Evolutionary conservation across 2,797 vertebrate species (phyloP), one percentile per base, ranked within the genome.

Genomic region (Chaetodon trifasciatus): DNA sequence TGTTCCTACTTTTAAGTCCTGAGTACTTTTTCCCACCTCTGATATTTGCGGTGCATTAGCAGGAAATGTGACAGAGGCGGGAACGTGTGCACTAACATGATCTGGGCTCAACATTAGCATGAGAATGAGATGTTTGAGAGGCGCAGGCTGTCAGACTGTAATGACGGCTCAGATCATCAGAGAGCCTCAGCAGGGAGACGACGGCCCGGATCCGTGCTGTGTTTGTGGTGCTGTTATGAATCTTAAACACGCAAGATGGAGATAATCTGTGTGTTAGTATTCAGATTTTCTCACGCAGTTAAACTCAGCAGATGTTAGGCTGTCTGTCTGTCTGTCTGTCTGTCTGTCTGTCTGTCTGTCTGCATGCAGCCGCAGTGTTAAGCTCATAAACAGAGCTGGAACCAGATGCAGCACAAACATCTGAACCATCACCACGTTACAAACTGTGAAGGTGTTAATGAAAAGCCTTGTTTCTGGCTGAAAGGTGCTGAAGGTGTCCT

Each of bases 211-310:
- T 66, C 32, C 44, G 21, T 4, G 17, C 3, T 17, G 35, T 39
- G 74, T 78, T 70, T 55, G 17, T 16, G 47, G 32, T 13, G 67
- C 62, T 23, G 56, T 53, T 55, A 49, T 76, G 72, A 72, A 71
- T 72, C 39, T 79, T 68, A 85, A 85, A 74, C 58, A 78, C 70
- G 47, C 37, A 13, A 12, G 17, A 28, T 3, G 68, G 61, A 67
- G 55, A 46, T 67, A 52, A 78, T 81, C 60, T 61, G 50, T 64
- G 47, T 19, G 70, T 74, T 42, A 55, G 46, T 4, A 19, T 53
- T 24, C 44, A 56, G 60, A 64, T 60, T 3, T 56, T 1, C 23
- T 50, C 44, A 44, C 1, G 21, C 37, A 32, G 28, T 35, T 57
- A n/a, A 40, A 47, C 46, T 46, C 13, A n/a, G 37, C 6, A 8